These are phyloP conservation scores for Elaphurus davidianus DNA, from an alignment of 2,113 vertebrate species.

Conservation along the genomic window DNA sequence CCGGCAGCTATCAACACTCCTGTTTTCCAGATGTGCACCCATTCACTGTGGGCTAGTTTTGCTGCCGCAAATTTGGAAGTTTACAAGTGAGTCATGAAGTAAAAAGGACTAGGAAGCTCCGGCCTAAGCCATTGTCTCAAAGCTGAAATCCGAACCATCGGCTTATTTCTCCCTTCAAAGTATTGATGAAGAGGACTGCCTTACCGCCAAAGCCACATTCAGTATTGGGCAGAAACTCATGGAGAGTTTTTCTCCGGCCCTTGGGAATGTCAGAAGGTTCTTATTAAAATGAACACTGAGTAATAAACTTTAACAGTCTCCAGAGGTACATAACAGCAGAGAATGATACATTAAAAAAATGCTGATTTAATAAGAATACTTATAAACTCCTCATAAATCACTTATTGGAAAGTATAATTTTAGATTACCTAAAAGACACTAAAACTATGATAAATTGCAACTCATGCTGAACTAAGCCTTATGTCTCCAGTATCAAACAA, in stretches of 20 bases:
- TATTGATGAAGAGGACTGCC: not conserved
- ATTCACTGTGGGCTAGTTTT: not conserved
- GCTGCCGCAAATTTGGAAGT: not conserved
- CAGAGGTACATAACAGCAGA: conserved; percentile 66
- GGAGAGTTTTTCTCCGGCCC: conserved; percentile 25
- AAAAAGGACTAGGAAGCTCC: not conserved
- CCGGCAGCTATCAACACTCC: not conserved
- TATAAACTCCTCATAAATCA: conserved; percentile 67
- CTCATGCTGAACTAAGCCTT: conserved; percentile 57
- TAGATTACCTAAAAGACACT: conserved; percentile 57
- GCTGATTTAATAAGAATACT: conserved; percentile 71
- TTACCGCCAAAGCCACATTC: not conserved
- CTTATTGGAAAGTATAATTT: conserved; percentile 67
- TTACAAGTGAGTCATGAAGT: not conserved
- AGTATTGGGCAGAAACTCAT: not conserved
- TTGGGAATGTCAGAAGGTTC: conserved; percentile 64
- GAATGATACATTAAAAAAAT: conserved; percentile 63
- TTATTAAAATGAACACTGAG: conserved; percentile 71
- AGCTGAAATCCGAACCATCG: not conserved
- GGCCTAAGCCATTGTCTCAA: not conserved
- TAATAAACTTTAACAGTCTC: conserved; percentile 71
- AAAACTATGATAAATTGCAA: conserved; percentile 63
- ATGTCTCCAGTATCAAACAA: conserved; percentile 64
- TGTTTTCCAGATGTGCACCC: not conserved
- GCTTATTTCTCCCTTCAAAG: not conserved